Base-by-base conservation (phyloP, 2,888 invertebrate species). In the Hydriomena furcata region DNA sequence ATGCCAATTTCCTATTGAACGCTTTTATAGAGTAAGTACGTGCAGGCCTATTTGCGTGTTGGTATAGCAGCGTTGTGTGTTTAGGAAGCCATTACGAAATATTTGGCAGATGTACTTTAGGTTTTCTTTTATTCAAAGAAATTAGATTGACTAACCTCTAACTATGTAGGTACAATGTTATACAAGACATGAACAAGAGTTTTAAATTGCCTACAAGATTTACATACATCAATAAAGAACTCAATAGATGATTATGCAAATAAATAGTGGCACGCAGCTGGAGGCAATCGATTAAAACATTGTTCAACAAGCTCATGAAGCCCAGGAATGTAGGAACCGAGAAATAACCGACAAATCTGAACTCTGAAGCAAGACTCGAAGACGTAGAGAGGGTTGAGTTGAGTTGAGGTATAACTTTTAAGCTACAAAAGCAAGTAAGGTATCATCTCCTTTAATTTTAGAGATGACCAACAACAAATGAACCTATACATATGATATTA, bases 1-100 rank as follows among this genome's bases (percentile, higher is more conserved):
- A 73, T 65, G 65, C 66, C 68, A 82, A 83, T 82, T 79, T 82
- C 82, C 81, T 78, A 76, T 75, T 75, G 76, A 74, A 40, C 55
- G 54, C 45, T 55, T 55, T 49, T 51, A 59, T 52, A 55, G 51
- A 62, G 70, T 66, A 63, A 28, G 61, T 68, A 60, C 60, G 52
- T 51, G 54, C 52, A 24, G 57, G 61, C 66, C 60, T 71, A 69
- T 76, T 75, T 73, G 62, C 61, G 42, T 25, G 70, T 66, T 71
- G 67, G 61, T 66, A 59, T 58, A 49, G 17, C 35, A 31, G 50
- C 36, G 17, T 24, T 36, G 35, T 38, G 36, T 35, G 34, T 35
- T 43, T 40, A 30, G 11, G 36, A 40, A 31, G 28, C 30, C 30
- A 34, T 52, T 48, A 48, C 52, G 31, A 40, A 44, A 44, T 27